Evolutionary conservation across 30 jellyfish, hydroid and myxozoan species (phyloP), one percentile per base, ranked within the genome.

Genomic region (Hydractinia echinata): DNA sequence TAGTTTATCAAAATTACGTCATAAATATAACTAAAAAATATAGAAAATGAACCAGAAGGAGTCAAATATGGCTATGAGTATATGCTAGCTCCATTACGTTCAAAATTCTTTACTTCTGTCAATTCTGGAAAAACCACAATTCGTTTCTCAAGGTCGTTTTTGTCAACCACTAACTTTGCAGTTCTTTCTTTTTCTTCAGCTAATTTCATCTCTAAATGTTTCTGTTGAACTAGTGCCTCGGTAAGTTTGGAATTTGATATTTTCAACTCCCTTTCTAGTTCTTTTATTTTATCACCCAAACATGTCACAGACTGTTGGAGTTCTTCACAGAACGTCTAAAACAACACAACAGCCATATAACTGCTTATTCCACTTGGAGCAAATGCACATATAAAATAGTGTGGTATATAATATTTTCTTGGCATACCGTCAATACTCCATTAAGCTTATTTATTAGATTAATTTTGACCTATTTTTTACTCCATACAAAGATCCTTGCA

Each of bases 301-400:
- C 74, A n/a, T n/a, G 74, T 64, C 8, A 64, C 74, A 64, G 10
- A n/a, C 39, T 64, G 19, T 7, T 64, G 51, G 51, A 64, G 19
- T 13, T 64, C 74, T 64, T 64, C 74, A 13, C 74, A 64, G 39
- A n/a, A 64, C 39, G 74, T 51, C 74, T 64, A 64, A n/a, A 64
- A 64, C 19, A 13, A 64, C 7, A 58, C 69, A 16, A 58, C 19
- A 16, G 69, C 69, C 19, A 11, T 58, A 16, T 58, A 58, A 58
- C 19, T 16, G 19, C 15, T 58, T 58, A 13, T 13, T 11, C 69
- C 19, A 58, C 44, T 30, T 30, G 44, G 44, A 30, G 2, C 44
- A 30, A 30, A 30, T 2, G 44, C 44, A 30, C 44, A 30, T 30
- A 30, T 30, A 30, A 30, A 30, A 30, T 30, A 30, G 44, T 2